phyloP scores from a whole-genome alignment of 1,140 invertebrate genomes.

The Aphaenogaster rudis region DNA sequence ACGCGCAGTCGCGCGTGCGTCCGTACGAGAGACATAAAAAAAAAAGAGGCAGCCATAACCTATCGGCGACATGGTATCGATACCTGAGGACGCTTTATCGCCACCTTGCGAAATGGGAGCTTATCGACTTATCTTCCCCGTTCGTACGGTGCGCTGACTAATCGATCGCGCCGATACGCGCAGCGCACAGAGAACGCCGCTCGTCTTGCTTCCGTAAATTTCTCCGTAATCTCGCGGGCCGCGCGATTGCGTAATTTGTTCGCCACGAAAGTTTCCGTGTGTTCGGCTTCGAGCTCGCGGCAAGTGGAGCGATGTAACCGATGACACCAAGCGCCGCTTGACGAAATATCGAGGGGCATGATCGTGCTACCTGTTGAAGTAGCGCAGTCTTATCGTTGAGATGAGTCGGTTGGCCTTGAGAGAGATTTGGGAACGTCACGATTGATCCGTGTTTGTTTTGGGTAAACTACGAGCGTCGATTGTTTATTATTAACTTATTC shows the following conservation, averaged over 20 bases:
- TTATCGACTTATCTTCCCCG: slow-evolving; percentile 73
- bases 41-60: slow-evolving; percentile 19
- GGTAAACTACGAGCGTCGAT: slow-evolving; percentile 16
- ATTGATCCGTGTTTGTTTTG: not conserved
- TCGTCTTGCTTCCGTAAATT: not conserved
- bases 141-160: slow-evolving; percentile 66
- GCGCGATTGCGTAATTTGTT: not conserved
- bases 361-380: not conserved
- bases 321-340: not conserved
- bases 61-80: slow-evolving; percentile 30
- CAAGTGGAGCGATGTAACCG: not conserved
- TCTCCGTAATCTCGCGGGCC: not conserved
- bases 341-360: not conserved
- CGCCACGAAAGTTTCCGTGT: no score
- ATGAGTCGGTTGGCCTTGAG: not conserved
- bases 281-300: not conserved
- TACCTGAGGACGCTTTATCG: slow-evolving; percentile 67
- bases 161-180: slow-evolving; percentile 48
- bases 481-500: not conserved
- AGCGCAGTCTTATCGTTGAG: not conserved
- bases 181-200: not conserved
- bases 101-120: slow-evolving; percentile 33
- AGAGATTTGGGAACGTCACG: not conserved
- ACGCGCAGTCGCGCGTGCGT: not conserved
- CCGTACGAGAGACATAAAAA: not conserved